Evolutionary conservation across 2,888 invertebrate genomes (phyloP).

Genomic region (Tipula vernalis): DNA sequence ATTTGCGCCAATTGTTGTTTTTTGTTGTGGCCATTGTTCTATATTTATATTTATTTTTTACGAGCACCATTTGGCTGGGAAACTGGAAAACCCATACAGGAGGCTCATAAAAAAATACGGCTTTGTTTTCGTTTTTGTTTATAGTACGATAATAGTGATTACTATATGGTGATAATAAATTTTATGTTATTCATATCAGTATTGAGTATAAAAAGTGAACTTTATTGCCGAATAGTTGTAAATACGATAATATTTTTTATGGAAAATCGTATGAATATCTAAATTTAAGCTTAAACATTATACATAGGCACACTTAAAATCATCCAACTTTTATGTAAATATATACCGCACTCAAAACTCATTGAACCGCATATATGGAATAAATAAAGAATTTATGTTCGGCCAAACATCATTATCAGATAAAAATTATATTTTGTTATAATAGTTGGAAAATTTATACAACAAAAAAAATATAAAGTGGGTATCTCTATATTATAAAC

Average conservation of each 20-base stretch:
- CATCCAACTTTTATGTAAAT: background rate
- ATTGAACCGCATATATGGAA: background rate
- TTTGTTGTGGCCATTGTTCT: background rate
- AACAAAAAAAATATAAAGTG: background rate
- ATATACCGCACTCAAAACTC: background rate
- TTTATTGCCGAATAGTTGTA: background rate
- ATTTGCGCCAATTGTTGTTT: background rate
- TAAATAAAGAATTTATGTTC: background rate
- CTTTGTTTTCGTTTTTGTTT: background rate
- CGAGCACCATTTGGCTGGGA: background rate
- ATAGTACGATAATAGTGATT: background rate
- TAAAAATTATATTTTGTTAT: background rate
- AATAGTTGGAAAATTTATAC: background rate
- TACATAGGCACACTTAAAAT: background rate
- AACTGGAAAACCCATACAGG: background rate
- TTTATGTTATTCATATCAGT: background rate
- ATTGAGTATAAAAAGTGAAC: background rate
- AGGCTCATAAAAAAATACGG: background rate
- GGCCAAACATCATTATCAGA: background rate
- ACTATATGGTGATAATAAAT: background rate
- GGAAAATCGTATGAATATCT: background rate
- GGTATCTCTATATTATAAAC: background rate
- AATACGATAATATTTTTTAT: background rate
- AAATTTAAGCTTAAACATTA: background rate
- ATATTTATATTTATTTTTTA: background rate